Evolutionary conservation across 1,140 invertebrate species (phyloP).

Genomic region (Steinernema feltiae): DNA sequence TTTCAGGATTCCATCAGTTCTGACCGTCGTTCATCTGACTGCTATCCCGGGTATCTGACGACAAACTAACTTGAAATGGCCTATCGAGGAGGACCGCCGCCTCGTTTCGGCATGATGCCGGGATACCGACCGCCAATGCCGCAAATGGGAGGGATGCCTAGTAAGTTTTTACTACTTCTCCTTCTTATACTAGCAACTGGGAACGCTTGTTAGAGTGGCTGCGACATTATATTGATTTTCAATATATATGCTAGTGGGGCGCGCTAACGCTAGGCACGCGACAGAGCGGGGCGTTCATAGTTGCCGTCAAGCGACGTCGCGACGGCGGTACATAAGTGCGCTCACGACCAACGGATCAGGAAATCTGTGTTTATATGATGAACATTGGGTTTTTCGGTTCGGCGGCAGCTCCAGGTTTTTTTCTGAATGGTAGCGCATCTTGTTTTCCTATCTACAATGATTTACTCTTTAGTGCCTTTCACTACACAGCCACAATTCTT

Average conservation of each 20-base stretch:
- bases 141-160: not conserved
- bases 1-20: not conserved
- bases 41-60: no score
- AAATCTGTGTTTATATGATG: not conserved
- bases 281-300: not conserved
- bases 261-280: conserved; percentile 10
- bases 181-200: not conserved
- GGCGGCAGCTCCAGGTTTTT: not conserved
- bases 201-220: conserved; percentile 15
- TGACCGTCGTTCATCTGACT: not conserved
- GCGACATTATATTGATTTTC: conserved; percentile 15
- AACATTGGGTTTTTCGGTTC: not conserved
- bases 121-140: conserved; percentile 10
- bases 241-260: not conserved
- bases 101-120: conserved; percentile 2
- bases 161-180: not conserved
- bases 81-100: conserved; percentile 6
- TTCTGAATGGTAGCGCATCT: not conserved
- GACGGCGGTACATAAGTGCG: not conserved
- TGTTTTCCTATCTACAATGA: not conserved
- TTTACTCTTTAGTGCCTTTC: not conserved
- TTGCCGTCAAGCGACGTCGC: not conserved
- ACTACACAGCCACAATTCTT: not conserved
- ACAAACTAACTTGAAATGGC: not conserved
- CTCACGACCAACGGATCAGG: no score